Base-by-base conservation (phyloP, 2,888 invertebrate species). In the Neoscelio sp. region DNA sequence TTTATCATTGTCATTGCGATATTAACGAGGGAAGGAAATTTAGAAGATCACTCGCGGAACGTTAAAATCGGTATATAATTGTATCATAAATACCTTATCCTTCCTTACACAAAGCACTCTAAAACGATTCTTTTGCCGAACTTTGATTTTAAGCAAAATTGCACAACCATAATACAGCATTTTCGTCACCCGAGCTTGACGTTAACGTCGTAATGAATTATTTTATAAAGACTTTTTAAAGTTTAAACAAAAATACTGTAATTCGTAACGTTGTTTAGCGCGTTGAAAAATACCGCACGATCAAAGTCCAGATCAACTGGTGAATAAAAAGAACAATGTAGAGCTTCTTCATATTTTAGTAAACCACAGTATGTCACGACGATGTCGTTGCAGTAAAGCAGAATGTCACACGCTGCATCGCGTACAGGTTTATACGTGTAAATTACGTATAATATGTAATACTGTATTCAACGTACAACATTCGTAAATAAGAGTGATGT, bases 301-400 rank as follows among this genome's bases (percentile, higher is more conserved):
- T 30, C 23, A n/a, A 1, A 8, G 38, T 8, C 26, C 23, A 38
- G 26, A 23, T 56, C 38, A 56, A 40, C 38, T 13, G 26, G 38
- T 38, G 38, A 38, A 56, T 13, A 56, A 56, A 56, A 56, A 33
- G 26, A 38, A 23, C 56, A 26, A 56, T 38, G 20, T 20, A 6
- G 13, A 28, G 50, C 50, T 54, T 12, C 12, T 54, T 65, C 52
- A 23, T 42, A 52, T 65, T 64, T 50, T 42, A 67, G 44, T n/a
- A 15, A 54, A 23, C 44, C 54, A 10, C 65, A 42, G 40, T 52
- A 13, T 65, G 42, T 52, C 65, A 52, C 52, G 40, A 10, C 13
- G 35, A 18, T 26, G 65, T 65, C 52, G 50, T 52, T 28, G 65
- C 65, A 65, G 52, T 65, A 65, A 65, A 65, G 44, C 54, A 44